Conservation (phyloP, 2,888 invertebrate species). For the Eubasilissa splendida region DNA sequence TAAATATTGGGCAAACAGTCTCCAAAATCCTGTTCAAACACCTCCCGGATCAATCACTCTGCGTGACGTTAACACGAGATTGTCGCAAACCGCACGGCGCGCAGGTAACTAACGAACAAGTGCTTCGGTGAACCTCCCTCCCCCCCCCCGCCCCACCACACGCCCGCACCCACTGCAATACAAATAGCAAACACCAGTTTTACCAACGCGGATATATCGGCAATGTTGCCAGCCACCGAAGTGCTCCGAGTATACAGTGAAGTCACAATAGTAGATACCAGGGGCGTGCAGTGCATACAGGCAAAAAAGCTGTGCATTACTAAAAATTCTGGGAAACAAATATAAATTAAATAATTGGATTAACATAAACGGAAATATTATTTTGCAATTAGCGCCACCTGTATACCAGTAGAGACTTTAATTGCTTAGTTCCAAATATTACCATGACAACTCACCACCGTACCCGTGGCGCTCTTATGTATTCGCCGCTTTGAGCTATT, state of each 20-base stretch:
- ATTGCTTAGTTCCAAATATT: too few relatives aligned
- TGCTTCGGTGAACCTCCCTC: slow-evolving; percentile 19
- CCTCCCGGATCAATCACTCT: slow-evolving; percentile 45
- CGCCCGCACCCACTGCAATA: slow-evolving; percentile 13
- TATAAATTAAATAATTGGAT: too few relatives aligned
- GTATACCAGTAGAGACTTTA: too few relatives aligned
- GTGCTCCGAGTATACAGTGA: not conserved
- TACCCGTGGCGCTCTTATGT: too few relatives aligned
- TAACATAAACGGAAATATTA: too few relatives aligned
- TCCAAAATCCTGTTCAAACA: slow-evolving; percentile 44
- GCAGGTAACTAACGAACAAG: slow-evolving; percentile 47
- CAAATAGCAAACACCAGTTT: slow-evolving; percentile 40
- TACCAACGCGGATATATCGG: slow-evolving; percentile 20
- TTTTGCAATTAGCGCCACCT: too few relatives aligned
- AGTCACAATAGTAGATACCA: too few relatives aligned
- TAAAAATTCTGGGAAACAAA: too few relatives aligned
- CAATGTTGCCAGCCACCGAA: not conserved
- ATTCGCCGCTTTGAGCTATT: too few relatives aligned
- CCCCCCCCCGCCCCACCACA: not conserved
- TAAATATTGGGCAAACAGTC: slow-evolving; percentile 32
- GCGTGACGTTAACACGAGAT: slow-evolving; percentile 45
- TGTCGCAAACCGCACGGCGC: slow-evolving; percentile 50
- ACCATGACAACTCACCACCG: too few relatives aligned
- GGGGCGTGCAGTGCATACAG: too few relatives aligned
- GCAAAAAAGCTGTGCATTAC: too few relatives aligned